Base-by-base conservation (phyloP, 2,888 invertebrate genomes). In the Aethes cnicana region DNA sequence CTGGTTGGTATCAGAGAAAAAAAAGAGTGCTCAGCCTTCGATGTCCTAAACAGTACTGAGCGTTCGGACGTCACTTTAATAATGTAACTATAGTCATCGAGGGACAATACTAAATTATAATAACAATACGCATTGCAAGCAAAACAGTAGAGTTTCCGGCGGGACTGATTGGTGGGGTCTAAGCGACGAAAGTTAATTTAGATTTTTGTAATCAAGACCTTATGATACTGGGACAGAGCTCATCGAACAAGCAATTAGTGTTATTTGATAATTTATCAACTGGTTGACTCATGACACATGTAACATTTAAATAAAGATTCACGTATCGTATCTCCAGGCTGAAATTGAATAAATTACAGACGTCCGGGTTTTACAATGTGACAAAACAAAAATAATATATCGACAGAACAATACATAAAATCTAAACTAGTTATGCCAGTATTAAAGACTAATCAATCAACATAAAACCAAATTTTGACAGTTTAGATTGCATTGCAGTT, bases 111-210 rank as follows among this genome's bases (percentile, higher is more conserved):
- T 59, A 71, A 74, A 81, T 84, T 73, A 78, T 63, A 82, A 83
- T 81, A 79, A 82, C 83, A 83, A 84, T 81, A 72, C 68, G 62
- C 67, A 61, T 62, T 64, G 68, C 69, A 64, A 72, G 74, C 74
- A 68, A 72, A 59, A 72, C 72, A 68, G 58, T 48, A 61, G 57
- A 48, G 68, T 74, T 76, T 85, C 85, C 85, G 80, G 74, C 63
- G 73, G 23, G 8, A 18, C 25, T 25, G 30, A 14, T 23, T 20
- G 32, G n/a, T 21, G 39, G 12, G 63, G 57, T 21, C 36, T 48
- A 60, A 64, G 49, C 30, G 44, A 55, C 14, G 44, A 47, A 47
- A 43, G 53, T 32, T 55, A 58, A 60, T 59, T 55, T 14, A 32
- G 14, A n/a, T 30, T 30, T 11, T 28, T n/a, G 11, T 5, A 14